These are phyloP conservation scores for Amblyopsis rosae DNA, from an alignment of 2,113 vertebrate genomes.

Conservation along the genomic window DNA sequence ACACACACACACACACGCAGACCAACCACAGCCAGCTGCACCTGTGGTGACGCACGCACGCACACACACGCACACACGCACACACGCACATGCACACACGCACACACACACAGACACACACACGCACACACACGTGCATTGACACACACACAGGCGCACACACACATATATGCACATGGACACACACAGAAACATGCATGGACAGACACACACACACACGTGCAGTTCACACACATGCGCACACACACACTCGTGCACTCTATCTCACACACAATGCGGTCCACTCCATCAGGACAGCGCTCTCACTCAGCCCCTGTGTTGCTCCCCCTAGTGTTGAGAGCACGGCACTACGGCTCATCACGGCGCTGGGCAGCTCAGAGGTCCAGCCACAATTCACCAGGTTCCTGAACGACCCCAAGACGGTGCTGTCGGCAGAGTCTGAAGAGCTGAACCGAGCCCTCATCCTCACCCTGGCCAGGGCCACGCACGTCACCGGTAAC, in stretches of 20 bases:
- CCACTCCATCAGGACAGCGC: no score
- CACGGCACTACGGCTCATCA: conserved; percentile 93
- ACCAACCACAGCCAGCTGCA: conserved; percentile 99
- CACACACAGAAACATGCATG: neutral
- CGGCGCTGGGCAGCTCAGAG: conserved; percentile 94
- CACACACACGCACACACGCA: neutral
- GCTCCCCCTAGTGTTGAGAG: conserved; percentile 87
- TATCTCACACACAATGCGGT: neutral
- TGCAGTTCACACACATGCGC: neutral
- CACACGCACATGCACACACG: conserved; percentile 40
- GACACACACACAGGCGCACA: neutral
- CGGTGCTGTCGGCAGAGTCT: conserved; percentile 92
- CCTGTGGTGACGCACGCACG: conserved; percentile 78
- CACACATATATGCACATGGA: no score
- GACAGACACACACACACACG: neutral
- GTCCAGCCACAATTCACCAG: conserved; percentile 97
- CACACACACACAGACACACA: conserved; percentile 35
- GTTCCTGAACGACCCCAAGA: conserved; percentile 96
- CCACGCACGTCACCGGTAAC: conserved; percentile 95
- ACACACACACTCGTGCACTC: neutral
- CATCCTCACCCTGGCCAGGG: conserved; percentile 94
- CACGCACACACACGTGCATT: neutral
- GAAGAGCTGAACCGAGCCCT: conserved; percentile 96
- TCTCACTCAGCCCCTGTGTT: neutral
- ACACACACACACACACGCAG: no score